phyloP scores from a whole-genome alignment of 2,113 vertebrate genomes.

The Ciconia stormi region DNA sequence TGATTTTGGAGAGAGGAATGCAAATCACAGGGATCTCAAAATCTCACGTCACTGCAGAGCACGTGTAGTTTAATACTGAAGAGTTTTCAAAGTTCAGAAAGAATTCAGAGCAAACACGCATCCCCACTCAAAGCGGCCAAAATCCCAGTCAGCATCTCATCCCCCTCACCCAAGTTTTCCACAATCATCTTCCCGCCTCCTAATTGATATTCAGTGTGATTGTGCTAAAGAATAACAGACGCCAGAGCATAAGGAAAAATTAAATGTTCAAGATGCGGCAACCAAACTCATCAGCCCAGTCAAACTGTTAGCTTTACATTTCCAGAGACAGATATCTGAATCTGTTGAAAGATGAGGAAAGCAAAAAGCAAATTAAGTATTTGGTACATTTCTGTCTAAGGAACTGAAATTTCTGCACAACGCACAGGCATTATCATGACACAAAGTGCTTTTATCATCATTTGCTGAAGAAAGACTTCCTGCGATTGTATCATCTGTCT shows the following conservation, averaged over 20 bases:
- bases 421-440: not conserved
- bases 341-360: not conserved
- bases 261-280: slow-evolving; percentile 34
- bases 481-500: not conserved
- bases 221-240: slow-evolving; percentile 55
- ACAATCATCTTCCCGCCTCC: slow-evolving; percentile 3
- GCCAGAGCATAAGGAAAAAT: slow-evolving; percentile 67
- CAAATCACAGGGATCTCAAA: not conserved
- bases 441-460: not conserved
- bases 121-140: not conserved
- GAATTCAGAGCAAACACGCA: not conserved
- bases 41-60: not conserved
- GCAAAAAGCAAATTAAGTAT: not conserved
- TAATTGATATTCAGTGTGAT: slow-evolving; percentile 69
- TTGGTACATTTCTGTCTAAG: not conserved
- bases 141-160: not conserved
- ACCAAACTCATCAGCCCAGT: slow-evolving; percentile 35
- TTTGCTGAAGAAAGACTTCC: not conserved
- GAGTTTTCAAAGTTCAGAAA: not conserved
- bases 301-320: slow-evolving; percentile 23
- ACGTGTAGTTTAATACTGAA: not conserved
- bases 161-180: not conserved
- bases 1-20: not conserved
- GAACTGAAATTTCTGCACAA: not conserved
- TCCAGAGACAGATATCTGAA: slow-evolving; percentile 6